Conservation (phyloP, 1,140 invertebrate genomes). For the Probaryconus sp. region DNA sequence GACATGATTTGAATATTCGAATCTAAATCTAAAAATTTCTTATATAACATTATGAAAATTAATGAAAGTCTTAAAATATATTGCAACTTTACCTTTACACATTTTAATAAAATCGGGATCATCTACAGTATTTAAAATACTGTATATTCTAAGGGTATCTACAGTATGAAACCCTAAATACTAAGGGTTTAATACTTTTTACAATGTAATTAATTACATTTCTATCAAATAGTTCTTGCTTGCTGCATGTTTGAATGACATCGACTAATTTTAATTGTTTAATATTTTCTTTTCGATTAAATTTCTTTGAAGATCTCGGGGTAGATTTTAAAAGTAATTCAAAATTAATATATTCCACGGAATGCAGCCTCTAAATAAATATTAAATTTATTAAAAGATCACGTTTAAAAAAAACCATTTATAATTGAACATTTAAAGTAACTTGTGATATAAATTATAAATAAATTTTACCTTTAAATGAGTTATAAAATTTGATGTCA, state of each 20-base stretch:
- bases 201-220: conserved; percentile 17
- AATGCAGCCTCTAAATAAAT: conserved; percentile 13
- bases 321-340: too few species aligned
- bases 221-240: conserved; percentile 5
- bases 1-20: conserved; percentile 4
- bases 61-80: too few species aligned
- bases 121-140: conserved; percentile 2
- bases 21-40: conserved; percentile 9
- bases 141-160: too few species aligned
- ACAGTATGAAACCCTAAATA: too few species aligned
- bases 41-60: not conserved
- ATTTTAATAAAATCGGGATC: conserved; percentile 19
- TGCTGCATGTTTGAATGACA: not conserved
- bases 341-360: conserved; percentile 1
- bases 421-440: conserved; percentile 4
- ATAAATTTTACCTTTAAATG: conserved; percentile 25
- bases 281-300: not conserved
- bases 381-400: too few species aligned
- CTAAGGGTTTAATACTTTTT: conserved; percentile 2
- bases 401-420: too few species aligned
- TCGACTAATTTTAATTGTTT: conserved; percentile 16
- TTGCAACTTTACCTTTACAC: conserved; percentile 22
- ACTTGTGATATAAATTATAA: too few species aligned
- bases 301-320: too few species aligned
- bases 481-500: conserved; percentile 15